Evolutionary conservation across 2,113 vertebrate species (phyloP).

Genomic region (Centrocercus urophasianus): DNA sequence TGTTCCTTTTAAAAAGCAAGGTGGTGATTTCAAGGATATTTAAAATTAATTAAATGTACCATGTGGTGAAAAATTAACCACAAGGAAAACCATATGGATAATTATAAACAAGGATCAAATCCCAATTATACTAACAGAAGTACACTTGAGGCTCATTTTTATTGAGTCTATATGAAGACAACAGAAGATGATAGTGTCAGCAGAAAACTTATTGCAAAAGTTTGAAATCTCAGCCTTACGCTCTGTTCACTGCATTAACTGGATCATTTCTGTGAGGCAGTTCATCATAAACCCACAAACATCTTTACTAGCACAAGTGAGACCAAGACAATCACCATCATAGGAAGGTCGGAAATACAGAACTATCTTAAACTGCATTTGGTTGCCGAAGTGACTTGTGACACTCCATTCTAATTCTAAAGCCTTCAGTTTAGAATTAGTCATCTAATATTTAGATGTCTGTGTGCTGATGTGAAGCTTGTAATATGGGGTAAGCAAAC

Average conservation of each 20-base stretch:
- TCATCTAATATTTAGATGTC: background rate
- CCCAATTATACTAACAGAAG: background rate
- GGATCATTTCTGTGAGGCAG: background rate
- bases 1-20: background rate
- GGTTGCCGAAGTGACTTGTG: background rate
- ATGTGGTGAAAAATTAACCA: background rate
- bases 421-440: background rate
- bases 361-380: background rate
- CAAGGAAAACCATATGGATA: background rate
- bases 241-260: background rate
- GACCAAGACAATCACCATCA: rapidly evolving
- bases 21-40: background rate
- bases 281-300: constrained; percentile 10
- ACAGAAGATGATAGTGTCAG: background rate
- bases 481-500: background rate
- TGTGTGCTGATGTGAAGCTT: background rate
- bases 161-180: background rate
- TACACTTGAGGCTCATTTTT: constrained; percentile 16
- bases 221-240: background rate
- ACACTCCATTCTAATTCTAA: background rate
- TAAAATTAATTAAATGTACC: background rate
- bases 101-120: background rate
- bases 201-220: background rate
- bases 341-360: background rate
- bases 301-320: background rate